Evolutionary conservation across 1,140 invertebrate genomes (phyloP).

Genomic region (Eriocheir sinensis): DNA sequence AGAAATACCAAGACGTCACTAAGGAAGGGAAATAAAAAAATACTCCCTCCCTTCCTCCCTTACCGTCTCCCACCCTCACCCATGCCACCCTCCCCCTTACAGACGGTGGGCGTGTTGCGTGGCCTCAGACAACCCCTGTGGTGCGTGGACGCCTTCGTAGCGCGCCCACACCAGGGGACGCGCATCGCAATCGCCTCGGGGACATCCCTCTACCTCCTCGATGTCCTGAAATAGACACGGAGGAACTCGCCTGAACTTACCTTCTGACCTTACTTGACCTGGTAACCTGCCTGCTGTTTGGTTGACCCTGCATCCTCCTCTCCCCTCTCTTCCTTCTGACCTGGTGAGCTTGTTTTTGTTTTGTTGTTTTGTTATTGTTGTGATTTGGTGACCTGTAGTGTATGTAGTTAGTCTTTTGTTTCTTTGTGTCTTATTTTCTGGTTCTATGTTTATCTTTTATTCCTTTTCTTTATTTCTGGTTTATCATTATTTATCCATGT

Average conservation of each 20-base stretch:
- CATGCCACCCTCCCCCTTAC: background rate
- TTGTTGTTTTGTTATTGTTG: no score
- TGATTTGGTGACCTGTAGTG: no score
- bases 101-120: constrained; percentile 64
- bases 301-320: no score
- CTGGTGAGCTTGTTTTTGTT: no score
- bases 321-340: no score
- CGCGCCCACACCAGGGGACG: constrained; percentile 57
- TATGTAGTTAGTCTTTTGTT: background rate
- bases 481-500: no score
- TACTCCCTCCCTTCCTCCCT: no score
- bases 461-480: no score
- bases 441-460: no score
- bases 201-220: constrained; percentile 54
- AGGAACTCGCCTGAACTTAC: background rate
- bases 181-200: constrained; percentile 47
- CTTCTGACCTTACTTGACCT: background rate
- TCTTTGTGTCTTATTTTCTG: background rate
- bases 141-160: constrained; percentile 50
- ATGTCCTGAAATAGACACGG: constrained; percentile 59
- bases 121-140: constrained; percentile 52
- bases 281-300: no score
- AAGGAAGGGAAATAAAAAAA: no score
- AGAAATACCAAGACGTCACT: no score
- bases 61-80: background rate